Evolutionary conservation across 2,113 vertebrate genomes (phyloP).

Genomic region (Clarias magur): DNA sequence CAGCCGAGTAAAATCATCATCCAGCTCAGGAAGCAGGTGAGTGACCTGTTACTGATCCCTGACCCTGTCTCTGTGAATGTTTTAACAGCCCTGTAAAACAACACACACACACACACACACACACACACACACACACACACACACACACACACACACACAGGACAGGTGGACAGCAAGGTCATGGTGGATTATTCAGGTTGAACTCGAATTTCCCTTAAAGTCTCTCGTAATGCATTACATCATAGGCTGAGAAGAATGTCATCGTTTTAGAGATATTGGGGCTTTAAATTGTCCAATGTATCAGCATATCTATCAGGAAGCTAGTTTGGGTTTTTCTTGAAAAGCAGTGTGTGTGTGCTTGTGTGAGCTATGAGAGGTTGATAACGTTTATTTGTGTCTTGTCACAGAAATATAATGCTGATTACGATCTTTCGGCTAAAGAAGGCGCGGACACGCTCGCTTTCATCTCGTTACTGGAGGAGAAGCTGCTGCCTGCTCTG

Average conservation of each 20-base stretch:
- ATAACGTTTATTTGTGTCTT: not conserved
- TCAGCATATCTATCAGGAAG: not conserved
- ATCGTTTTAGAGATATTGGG: too few species aligned
- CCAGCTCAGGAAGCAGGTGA: slow-evolving; percentile 90
- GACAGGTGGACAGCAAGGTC: not conserved
- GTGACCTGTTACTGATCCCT: not conserved
- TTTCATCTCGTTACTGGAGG: slow-evolving; percentile 88
- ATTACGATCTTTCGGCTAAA: slow-evolving; percentile 86
- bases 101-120: not conserved
- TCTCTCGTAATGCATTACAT: not conserved
- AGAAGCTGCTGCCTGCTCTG: slow-evolving; percentile 87
- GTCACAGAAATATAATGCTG: slow-evolving; percentile 87
- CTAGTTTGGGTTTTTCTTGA: not conserved
- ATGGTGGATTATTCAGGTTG: not conserved
- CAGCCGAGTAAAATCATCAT: slow-evolving; percentile 86
- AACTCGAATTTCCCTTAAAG: not conserved
- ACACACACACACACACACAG: not conserved
- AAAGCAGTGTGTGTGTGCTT: not conserved
- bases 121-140: not conserved
- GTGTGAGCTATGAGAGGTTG: not conserved
- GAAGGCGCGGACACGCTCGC: slow-evolving; percentile 90
- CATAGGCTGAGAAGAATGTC: not conserved
- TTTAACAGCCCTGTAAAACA: not conserved
- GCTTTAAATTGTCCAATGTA: not conserved
- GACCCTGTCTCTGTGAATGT: not conserved